A percentile compares a stretch with the other conserved stretches of the same genome.
phyloP scores from a whole-genome alignment of 2,797 vertebrate genomes.

The Centroberyx gerrardi region DNA sequence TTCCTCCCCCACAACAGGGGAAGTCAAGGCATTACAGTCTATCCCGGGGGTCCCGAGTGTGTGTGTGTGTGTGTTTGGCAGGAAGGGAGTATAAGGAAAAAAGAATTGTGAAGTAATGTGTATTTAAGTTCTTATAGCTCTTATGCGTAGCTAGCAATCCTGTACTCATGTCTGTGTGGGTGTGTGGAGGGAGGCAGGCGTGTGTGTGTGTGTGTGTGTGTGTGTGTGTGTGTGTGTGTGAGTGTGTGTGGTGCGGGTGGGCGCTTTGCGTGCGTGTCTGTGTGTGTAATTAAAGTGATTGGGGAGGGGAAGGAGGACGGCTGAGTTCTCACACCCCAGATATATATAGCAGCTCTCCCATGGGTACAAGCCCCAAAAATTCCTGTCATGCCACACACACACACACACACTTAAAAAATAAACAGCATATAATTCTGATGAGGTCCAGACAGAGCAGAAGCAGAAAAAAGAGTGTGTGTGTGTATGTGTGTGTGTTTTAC shows the following conservation, averaged over 20 bases:
- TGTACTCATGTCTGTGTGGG: conserved; percentile 27
- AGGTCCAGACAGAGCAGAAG: conserved; percentile 39
- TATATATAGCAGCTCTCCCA: conserved; percentile 60
- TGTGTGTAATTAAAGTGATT: conserved; percentile 69
- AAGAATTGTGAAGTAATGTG: conserved; percentile 30
- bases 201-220: conserved; percentile 30
- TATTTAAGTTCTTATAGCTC: conserved; percentile 53
- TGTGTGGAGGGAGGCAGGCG: conserved; percentile 26
- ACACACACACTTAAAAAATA: conserved; percentile 34
- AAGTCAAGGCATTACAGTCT: conserved; percentile 40
- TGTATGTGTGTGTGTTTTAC: conserved; percentile 20
- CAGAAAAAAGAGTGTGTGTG: conserved; percentile 27
- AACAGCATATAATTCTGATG: conserved; percentile 34
- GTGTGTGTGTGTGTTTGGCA: conserved; percentile 28
- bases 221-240: conserved; percentile 23
- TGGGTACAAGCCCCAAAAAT: conserved; percentile 52
- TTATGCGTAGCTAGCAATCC: conserved; percentile 16
- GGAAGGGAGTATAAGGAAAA: conserved; percentile 33
- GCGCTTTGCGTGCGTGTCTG: conserved; percentile 2
- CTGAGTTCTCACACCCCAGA: conserved; percentile 73
- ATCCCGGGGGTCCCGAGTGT: conserved; percentile 40
- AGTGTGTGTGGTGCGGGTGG: not conserved
- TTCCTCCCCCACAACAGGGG: conserved; percentile 61
- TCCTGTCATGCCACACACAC: conserved; percentile 55
- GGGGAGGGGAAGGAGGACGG: conserved; percentile 36